These are phyloP conservation scores for Acleris literana DNA, from an alignment of 2,888 invertebrate species.

Conservation along the genomic window DNA sequence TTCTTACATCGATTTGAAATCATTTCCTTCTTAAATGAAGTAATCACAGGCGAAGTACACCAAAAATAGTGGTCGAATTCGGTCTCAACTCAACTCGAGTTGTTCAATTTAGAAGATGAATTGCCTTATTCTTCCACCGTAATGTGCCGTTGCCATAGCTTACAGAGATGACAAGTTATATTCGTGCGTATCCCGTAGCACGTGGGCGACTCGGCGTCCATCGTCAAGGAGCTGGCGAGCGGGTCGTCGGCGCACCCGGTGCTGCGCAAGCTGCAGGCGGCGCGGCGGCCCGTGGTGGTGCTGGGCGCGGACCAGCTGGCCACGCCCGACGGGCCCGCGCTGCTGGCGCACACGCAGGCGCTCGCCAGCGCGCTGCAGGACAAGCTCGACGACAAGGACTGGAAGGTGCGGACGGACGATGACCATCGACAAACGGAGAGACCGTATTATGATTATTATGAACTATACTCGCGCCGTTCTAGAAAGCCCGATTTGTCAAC, in stretches of 20 bases:
- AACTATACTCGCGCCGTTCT: no score
- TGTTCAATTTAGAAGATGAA: no score
- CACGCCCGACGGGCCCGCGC: conserved; percentile 89
- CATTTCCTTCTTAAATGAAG: no score
- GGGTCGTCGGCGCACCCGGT: conserved; percentile 84
- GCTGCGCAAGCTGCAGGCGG: conserved; percentile 85
- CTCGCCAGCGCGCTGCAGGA: conserved; percentile 86
- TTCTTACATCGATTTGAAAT: no score
- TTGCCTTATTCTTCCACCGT: no score
- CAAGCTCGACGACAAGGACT: conserved; percentile 76
- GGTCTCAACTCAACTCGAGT: no score
- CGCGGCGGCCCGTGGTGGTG: conserved; percentile 96
- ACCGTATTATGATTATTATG: no score
- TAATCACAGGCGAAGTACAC: no score
- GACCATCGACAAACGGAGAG: no score
- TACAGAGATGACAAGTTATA: conserved; percentile 26
- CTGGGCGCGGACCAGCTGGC: conserved; percentile 94
- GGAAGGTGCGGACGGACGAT: conserved; percentile 68
- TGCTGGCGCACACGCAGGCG: conserved; percentile 89
- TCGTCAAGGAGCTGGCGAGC: conserved; percentile 89
- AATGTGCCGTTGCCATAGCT: neutral
- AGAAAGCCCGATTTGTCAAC: no score
- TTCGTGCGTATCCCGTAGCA: conserved; percentile 77
- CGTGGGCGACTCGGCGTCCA: conserved; percentile 90
- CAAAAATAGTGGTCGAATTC: no score